phyloP scores from a whole-genome alignment of 2,797 vertebrate genomes.

The Podargus strigoides region DNA sequence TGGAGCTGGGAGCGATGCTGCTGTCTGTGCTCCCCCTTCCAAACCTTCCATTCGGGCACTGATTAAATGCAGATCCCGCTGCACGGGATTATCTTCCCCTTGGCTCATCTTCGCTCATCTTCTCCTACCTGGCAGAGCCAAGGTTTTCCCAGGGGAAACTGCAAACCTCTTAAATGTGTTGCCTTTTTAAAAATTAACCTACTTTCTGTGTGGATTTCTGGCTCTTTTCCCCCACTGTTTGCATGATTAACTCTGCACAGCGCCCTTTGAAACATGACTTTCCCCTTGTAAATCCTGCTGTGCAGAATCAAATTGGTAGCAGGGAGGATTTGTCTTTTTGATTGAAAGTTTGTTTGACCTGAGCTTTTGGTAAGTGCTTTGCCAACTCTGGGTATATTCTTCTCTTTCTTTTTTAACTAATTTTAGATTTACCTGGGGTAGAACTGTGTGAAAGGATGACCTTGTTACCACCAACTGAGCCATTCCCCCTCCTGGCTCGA shows the following conservation, averaged over 20 bases:
- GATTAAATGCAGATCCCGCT: conserved; percentile 10
- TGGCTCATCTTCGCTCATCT: neutral
- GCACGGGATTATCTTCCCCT: neutral
- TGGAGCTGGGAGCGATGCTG: neutral
- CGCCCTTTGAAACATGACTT: conserved; percentile 31
- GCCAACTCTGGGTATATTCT: conserved; percentile 3
- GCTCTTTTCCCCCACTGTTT: conserved; percentile 46
- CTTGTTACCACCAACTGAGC: conserved; percentile 41
- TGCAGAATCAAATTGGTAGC: conserved; percentile 29
- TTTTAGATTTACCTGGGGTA: conserved; percentile 38
- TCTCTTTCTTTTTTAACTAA: conserved; percentile 13
- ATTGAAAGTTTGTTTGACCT: conserved; percentile 54
- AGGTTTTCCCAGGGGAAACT: conserved; percentile 31
- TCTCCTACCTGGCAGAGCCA: neutral
- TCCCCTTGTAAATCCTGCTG: conserved; percentile 49
- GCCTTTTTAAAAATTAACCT: conserved; percentile 63
- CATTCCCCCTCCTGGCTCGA: neutral
- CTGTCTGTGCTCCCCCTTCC: neutral
- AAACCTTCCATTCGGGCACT: neutral
- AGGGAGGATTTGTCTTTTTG: conserved; percentile 43
- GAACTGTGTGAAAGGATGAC: conserved; percentile 26
- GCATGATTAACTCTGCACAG: conserved; percentile 53
- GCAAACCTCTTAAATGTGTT: conserved; percentile 27
- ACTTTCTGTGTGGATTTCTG: conserved; percentile 50
- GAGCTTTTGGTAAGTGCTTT: conserved; percentile 29